phyloP scores from a whole-genome alignment of 1,140 invertebrate species.

The Drosophila ercepeae region DNA sequence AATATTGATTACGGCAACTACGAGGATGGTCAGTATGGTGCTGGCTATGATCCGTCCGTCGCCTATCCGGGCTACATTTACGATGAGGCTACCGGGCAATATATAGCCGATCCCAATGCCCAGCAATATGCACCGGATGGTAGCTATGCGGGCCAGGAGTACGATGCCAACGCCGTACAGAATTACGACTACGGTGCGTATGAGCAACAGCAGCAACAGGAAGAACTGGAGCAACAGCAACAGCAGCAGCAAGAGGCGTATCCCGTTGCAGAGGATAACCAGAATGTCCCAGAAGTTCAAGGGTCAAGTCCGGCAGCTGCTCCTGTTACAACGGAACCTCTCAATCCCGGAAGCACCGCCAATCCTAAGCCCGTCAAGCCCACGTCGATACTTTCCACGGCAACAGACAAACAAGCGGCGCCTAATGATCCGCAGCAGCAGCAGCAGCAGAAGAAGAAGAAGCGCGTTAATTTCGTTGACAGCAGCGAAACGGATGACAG shows the following conservation, averaged over 20 bases:
- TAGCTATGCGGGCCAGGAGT: slow-evolving; percentile 63
- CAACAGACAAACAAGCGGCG: slow-evolving; percentile 75
- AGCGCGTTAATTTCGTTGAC: slow-evolving; percentile 83
- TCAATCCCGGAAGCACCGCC: neutral
- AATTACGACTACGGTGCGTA: slow-evolving; percentile 65
- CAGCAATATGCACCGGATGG: slow-evolving; percentile 62
- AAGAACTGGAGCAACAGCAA: slow-evolving; percentile 9
- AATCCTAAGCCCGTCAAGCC: slow-evolving; percentile 60
- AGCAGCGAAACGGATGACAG: slow-evolving; percentile 84
- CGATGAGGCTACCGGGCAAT: slow-evolving; percentile 75
- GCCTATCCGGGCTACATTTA: slow-evolving; percentile 81
- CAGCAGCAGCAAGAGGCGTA: slow-evolving; percentile 60
- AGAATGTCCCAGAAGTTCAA: slow-evolving; percentile 39
- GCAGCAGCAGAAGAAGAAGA: slow-evolving; percentile 81
- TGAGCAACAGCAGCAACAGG: slow-evolving; percentile 33
- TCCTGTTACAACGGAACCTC: slow-evolving; percentile 21
- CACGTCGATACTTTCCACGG: slow-evolving; percentile 73
- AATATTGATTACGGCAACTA: slow-evolving; percentile 80
- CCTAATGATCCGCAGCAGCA: slow-evolving; percentile 75
- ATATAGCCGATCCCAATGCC: slow-evolving; percentile 77
- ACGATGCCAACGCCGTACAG: slow-evolving; percentile 44
- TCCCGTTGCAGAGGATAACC: slow-evolving; percentile 33
- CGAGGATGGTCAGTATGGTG: slow-evolving; percentile 65
- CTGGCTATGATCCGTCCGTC: slow-evolving; percentile 70
- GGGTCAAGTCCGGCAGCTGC: slow-evolving; percentile 17